Evolutionary conservation across 2,888 invertebrate genomes (phyloP), one percentile per base, ranked within the genome.

Genomic region (Cryptocheilus praepositus): DNA sequence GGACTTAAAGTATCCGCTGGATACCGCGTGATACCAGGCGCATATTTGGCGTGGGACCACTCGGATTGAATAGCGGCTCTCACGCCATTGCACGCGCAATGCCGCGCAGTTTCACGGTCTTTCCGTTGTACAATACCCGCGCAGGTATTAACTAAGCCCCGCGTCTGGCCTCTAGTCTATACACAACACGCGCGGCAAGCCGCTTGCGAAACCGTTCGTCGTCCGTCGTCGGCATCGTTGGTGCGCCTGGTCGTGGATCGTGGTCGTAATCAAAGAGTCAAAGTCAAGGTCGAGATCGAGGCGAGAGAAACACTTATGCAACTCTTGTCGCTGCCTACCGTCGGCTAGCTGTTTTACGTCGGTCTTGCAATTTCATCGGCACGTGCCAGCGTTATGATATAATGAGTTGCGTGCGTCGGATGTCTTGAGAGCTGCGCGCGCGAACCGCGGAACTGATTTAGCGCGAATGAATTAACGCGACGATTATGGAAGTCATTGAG

Each of bases 221-320:
- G 80, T 64, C 44, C 74, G 22, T 8, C 52, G 22, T 21, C 18
- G 25, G 25, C 49, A 16, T 49, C 49, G 49, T n/a, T 13, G 49
- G n/a, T n/a, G 49, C 49, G n/a, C 49, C 74, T 68, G 76, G 60
- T 76, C 74, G 74, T 70, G 76, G 36, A 74, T 77, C 78, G 84
- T 81, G 77, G 83, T 82, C 83, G 86, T 84, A 85, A 86, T 83
- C 85, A 82, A 36, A 84, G 85, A 85, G 83, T 82, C 87, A 87
- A 87, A 87, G 87, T 87, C 87, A 87, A 87, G 87, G 87, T 81
- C 85, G 85, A 79, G 80, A 80, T 77, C 79, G 80, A 77, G 81
- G 78, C 79, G 70, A 72, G 77, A 74, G 80, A 77, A 79, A 68
- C 71, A 74, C 82, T 86, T 86, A 86, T 82, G 85, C 81, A 86